Evolutionary conservation across 2,113 vertebrate genomes (phyloP).

Genomic region (Clarias macrocephalus): DNA sequence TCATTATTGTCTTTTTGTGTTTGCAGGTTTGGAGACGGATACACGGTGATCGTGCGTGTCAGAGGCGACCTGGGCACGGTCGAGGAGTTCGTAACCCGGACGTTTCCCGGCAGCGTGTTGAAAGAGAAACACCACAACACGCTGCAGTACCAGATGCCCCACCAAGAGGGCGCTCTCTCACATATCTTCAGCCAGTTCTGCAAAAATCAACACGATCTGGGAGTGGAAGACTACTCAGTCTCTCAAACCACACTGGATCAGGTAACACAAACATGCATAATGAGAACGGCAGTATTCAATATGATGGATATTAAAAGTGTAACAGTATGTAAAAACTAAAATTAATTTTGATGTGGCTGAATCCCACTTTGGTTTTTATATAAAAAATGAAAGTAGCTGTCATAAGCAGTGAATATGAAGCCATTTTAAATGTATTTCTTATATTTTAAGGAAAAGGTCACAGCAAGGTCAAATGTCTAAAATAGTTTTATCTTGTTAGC

Average conservation of each 20-base stretch:
- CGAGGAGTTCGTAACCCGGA: conserved; percentile 84
- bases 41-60: conserved; percentile 88
- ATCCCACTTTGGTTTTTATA: background rate
- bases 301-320: background rate
- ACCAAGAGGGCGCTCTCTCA: conserved; percentile 80
- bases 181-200: conserved; percentile 90
- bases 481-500: background rate
- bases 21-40: conserved; percentile 94
- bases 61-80: conserved; percentile 81
- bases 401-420: background rate
- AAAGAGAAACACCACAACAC: conserved; percentile 97
- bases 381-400: background rate
- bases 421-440: background rate
- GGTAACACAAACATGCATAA: conserved; percentile 66
- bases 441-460: background rate
- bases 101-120: conserved; percentile 85
- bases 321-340: background rate
- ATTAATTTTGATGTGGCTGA: background rate
- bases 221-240: conserved; percentile 95
- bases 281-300: background rate
- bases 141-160: conserved; percentile 90
- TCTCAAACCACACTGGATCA: conserved; percentile 99
- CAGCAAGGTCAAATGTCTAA: background rate
- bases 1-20: conserved; percentile 18
- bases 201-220: conserved; percentile 80